Evolutionary conservation across 2,888 invertebrate genomes (phyloP).

Genomic region (Metalampra italica): DNA sequence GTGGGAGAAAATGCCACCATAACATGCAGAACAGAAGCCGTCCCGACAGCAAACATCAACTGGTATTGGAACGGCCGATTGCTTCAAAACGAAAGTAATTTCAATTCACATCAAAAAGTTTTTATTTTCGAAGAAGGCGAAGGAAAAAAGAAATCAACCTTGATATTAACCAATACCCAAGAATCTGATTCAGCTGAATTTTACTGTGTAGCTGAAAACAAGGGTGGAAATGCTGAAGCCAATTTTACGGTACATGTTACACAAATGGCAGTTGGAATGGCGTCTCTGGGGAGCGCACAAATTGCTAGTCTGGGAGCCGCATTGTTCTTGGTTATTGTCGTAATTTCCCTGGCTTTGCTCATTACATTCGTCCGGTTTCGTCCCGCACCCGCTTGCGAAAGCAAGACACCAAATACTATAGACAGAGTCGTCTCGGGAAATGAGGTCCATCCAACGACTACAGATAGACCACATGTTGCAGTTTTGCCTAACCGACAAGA

Average conservation of each 20-base stretch:
- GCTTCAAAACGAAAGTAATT: slow-evolving; percentile 86
- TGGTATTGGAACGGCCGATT: slow-evolving; percentile 93
- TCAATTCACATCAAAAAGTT: slow-evolving; percentile 87
- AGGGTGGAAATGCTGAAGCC: slow-evolving; percentile 91
- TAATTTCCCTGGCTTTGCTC: slow-evolving; percentile 84
- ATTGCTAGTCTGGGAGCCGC: slow-evolving; percentile 92
- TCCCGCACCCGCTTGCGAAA: slow-evolving; percentile 85
- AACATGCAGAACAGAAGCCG: slow-evolving; percentile 87
- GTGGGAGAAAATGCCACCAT: slow-evolving; percentile 93
- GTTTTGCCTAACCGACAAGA: slow-evolving; percentile 77
- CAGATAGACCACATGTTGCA: slow-evolving; percentile 76
- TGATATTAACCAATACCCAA: slow-evolving; percentile 89
- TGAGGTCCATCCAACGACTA: slow-evolving; percentile 67
- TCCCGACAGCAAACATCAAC: slow-evolving; percentile 88
- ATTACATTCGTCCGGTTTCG: slow-evolving; percentile 86
- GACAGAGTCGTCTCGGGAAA: slow-evolving; percentile 84
- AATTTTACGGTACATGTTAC: slow-evolving; percentile 93
- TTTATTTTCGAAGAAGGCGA: slow-evolving; percentile 87
- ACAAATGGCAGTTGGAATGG: slow-evolving; percentile 87
- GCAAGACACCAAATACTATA: slow-evolving; percentile 86
- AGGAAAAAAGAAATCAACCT: slow-evolving; percentile 85
- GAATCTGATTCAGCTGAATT: slow-evolving; percentile 91
- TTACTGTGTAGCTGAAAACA: slow-evolving; percentile 93
- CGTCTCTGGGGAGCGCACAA: slow-evolving; percentile 89
- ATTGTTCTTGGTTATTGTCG: slow-evolving; percentile 85